Evolutionary conservation across 2,113 vertebrate genomes (phyloP).

Genomic region (Anolis carolinensis): DNA sequence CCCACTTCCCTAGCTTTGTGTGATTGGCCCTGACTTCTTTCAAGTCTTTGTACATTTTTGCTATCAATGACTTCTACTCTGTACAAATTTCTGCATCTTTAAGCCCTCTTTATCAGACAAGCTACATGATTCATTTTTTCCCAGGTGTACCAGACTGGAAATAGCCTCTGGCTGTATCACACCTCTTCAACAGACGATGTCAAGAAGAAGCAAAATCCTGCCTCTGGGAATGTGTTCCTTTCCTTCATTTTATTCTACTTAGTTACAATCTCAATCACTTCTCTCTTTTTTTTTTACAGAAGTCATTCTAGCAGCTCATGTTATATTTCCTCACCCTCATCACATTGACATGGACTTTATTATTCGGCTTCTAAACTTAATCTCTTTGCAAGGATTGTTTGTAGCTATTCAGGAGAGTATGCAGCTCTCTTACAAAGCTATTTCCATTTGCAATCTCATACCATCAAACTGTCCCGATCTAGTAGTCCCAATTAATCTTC

Average conservation of each 20-base stretch:
- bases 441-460: background rate
- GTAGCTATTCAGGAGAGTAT: background rate
- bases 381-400: constrained; percentile 8
- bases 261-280: constrained; percentile 34
- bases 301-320: constrained; percentile 1
- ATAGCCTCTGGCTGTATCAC: constrained; percentile 73
- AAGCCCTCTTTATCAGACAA: constrained; percentile 72
- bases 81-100: constrained; percentile 66
- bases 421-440: background rate
- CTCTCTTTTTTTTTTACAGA: background rate
- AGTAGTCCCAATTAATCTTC: no score
- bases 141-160: constrained; percentile 69
- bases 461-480: no score
- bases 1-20: constrained; percentile 42
- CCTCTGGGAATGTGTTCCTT: constrained; percentile 59
- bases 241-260: constrained; percentile 60
- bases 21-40: constrained; percentile 40
- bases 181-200: constrained; percentile 70
- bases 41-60: constrained; percentile 58
- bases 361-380: constrained; percentile 8
- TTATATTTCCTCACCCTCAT: background rate
- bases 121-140: constrained; percentile 66
- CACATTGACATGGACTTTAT: constrained; percentile 5
- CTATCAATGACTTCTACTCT: constrained; percentile 25
- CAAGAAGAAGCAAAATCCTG: constrained; percentile 73